phyloP scores from a whole-genome alignment of 2,888 invertebrate genomes.

The Iphiclides podalirius region DNA sequence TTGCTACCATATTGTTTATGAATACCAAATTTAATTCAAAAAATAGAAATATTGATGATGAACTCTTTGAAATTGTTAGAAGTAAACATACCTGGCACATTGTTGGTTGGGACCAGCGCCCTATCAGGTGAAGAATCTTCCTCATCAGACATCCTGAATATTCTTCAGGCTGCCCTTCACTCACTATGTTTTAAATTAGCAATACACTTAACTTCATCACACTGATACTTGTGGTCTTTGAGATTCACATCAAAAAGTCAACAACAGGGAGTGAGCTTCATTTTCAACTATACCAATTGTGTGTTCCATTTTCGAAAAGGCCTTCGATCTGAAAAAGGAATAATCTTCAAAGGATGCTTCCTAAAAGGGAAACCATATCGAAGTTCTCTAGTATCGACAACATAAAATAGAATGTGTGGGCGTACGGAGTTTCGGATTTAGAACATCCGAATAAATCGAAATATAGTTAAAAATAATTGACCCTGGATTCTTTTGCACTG shows the following conservation, averaged over 20 bases:
- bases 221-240: slow-evolving; percentile 44
- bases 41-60: too few relatives aligned
- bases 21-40: too few relatives aligned
- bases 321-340: slow-evolving; percentile 36
- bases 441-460: slow-evolving; percentile 24
- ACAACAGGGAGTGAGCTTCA: slow-evolving; percentile 38
- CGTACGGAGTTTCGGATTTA: slow-evolving; percentile 29
- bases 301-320: slow-evolving; percentile 38
- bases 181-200: slow-evolving; percentile 15
- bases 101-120: slow-evolving; percentile 64
- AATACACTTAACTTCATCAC: slow-evolving; percentile 27
- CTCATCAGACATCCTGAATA: slow-evolving; percentile 67
- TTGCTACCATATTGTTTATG: too few relatives aligned
- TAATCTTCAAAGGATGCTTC: neutral
- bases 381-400: neutral
- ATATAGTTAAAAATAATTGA: slow-evolving; percentile 11
- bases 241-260: slow-evolving; percentile 48
- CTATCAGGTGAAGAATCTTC: slow-evolving; percentile 70
- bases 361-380: slow-evolving; percentile 8
- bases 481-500: neutral
- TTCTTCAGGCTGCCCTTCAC: slow-evolving; percentile 26
- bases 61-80: neutral
- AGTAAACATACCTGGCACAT: slow-evolving; percentile 60
- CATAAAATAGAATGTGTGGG: slow-evolving; percentile 29
- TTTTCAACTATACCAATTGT: slow-evolving; percentile 37